Evolutionary conservation across 2,113 vertebrate species (phyloP).

Genomic region (Lichenostomus cassidix): DNA sequence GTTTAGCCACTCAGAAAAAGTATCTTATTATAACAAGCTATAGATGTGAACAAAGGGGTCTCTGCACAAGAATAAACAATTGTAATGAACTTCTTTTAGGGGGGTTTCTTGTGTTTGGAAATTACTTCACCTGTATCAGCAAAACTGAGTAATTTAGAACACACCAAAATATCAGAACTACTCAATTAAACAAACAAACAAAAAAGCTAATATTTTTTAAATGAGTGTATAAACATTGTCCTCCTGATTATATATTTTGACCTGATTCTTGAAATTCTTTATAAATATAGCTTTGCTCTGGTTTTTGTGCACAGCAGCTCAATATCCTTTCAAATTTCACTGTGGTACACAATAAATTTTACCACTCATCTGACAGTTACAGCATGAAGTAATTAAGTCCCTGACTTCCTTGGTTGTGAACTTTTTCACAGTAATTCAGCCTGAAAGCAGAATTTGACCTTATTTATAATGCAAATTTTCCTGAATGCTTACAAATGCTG

Average conservation of each 20-base stretch:
- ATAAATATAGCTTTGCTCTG: neutral
- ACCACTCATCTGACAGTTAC: neutral
- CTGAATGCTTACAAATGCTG: neutral
- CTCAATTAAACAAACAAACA: neutral
- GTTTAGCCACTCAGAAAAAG: neutral
- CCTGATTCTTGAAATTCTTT: neutral
- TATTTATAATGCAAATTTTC: neutral
- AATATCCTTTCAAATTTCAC: neutral
- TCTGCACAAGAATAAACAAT: neutral
- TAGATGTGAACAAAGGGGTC: neutral
- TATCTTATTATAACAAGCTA: neutral
- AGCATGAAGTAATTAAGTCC: neutral
- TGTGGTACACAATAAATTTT: neutral
- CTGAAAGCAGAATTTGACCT: neutral
- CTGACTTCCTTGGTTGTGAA: neutral
- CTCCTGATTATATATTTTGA: neutral
- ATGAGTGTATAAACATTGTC: neutral
- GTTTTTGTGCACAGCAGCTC: neutral
- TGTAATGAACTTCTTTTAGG: neutral
- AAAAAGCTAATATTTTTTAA: rapidly evolving
- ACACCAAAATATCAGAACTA: neutral
- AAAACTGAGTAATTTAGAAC: neutral
- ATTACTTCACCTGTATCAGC: neutral
- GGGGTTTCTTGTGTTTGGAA: neutral
- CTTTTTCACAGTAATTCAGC: neutral